Evolutionary conservation across 2,113 vertebrate species (phyloP), one percentile per base, ranked within the genome.

Genomic region (Fulmarus glacialis): DNA sequence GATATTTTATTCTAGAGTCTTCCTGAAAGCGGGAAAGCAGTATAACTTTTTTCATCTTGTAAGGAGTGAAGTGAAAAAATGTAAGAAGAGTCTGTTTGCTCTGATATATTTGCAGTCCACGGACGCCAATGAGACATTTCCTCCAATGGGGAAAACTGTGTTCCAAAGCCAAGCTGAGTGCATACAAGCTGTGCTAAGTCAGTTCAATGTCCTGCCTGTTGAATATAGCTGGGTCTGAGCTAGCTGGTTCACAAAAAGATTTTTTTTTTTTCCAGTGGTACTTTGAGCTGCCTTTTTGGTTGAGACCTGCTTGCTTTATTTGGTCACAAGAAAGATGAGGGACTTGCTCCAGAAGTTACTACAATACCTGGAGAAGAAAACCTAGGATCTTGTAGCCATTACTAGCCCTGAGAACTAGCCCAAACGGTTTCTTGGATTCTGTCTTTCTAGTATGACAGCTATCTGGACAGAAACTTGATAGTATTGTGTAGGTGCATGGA

Each of bases 401-500:
- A 36, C 3, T 47, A 53, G 27, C 4, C 6, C 10, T 2, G 1
- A 29, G 18, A 75, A 32, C 5, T 45, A 79, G 11, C 15, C 27
- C 18, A 73, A 73, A 36, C 1, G 2, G 1, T 59, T 85, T 79
- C 6, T 52, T 85, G 21, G 27, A 60, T 74, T 82, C 36, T 80
- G 23, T 16, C 19, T 71, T 58, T 6, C 4, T 74, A 26, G 5
- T 48, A 17, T 81, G 15, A 66, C 32, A 83, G 2, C 16, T 60
- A 3, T 58, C 38, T 38, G 38, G 3, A 53, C 36, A 77, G 53
- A 83, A 82, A 10, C 6, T 60, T 68, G 11, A 29, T 48, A 22
- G 56, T 53, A 63, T 6, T 40, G 3, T 67, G 7, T 30, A n/a
- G 4, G 3, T 21, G 11, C 6, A 23, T 0, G 3, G 3, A 5